Conservation (phyloP, 1,140 invertebrate species). For the Pachyrhynchus sulphureomaculatus region DNA sequence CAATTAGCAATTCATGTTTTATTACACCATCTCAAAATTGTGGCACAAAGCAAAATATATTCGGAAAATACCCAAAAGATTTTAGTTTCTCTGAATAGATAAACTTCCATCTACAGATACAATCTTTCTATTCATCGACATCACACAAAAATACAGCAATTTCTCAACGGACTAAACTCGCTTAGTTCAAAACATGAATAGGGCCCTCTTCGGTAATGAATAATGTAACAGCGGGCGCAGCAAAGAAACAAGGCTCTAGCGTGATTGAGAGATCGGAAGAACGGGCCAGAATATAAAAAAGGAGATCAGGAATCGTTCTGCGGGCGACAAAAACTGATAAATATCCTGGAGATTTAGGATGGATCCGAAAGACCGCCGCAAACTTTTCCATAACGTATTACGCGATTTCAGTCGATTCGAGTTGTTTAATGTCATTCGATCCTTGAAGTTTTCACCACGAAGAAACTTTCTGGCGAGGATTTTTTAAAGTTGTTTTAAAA, state of each 20-base stretch:
- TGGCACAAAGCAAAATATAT: too few species aligned
- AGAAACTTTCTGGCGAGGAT: slow-evolving; percentile 1
- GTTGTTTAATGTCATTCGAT: slow-evolving; percentile 22
- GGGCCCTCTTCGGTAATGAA: slow-evolving; percentile 45
- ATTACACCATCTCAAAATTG: too few species aligned
- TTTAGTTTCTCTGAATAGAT: background rate
- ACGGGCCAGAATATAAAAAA: slow-evolving; percentile 49
- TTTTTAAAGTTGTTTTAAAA: too few species aligned
- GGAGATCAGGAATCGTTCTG: slow-evolving; percentile 50
- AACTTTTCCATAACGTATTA: slow-evolving; percentile 37
- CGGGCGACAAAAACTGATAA: slow-evolving; percentile 50
- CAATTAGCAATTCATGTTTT: too few species aligned
- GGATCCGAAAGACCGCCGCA: slow-evolving; percentile 32
- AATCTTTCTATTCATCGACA: slow-evolving; percentile 1
- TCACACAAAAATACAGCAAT: slow-evolving; percentile 20
- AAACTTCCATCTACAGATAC: too few species aligned
- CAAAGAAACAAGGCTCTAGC: slow-evolving; percentile 49
- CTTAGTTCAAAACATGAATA: slow-evolving; percentile 38
- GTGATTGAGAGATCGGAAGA: slow-evolving; percentile 49
- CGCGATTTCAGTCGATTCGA: slow-evolving; percentile 5
- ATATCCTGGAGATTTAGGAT: slow-evolving; percentile 46
- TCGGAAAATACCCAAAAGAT: background rate
- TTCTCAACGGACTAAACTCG: slow-evolving; percentile 26
- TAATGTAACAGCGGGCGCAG: slow-evolving; percentile 48
- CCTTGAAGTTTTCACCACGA: slow-evolving; percentile 1